Base-by-base conservation (phyloP, 2,888 invertebrate species). In the Ennomos quercinarius region DNA sequence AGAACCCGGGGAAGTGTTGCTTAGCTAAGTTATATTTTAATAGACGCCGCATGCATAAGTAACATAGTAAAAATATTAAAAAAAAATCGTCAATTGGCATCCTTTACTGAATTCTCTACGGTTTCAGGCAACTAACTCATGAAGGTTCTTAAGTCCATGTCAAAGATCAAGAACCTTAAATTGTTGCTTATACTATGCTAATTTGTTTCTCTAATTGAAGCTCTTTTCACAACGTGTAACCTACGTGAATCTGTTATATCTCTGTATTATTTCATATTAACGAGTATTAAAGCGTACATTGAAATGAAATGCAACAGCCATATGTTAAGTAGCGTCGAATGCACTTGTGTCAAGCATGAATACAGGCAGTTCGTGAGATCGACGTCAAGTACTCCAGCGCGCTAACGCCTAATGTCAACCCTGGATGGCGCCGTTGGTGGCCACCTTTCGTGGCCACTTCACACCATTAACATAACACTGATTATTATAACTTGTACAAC, bases 381-480 rank as follows among this genome's bases (percentile, higher is more conserved):
- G 67, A 70, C 69, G 67, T 67, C 63, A 55, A 69, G 67, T 65
- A 57, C 66, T 65, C 61, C 43, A 63, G 64, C 60, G 44, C 65
- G 71, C 72, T 78, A 77, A 78, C 73, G 58, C 71, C 58, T 72
- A 71, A 72, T 73, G 76, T 80, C 76, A 77, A 78, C 71, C 57
- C 55, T 48, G 57, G 57, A 46, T 48, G 61, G 61, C 71, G 65
- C 67, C 53, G 69, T 68, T 66, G 74, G 76, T 76, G 80, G 73
- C 63, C 73, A 67, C 59, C 71, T 71, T 73, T 70, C 64, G 67
- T 68, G 54, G 50, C 62, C 63, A 68, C 64, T 71, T 68, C 54
- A 68, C 66, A 57, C 64, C 66, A 68, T 67, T 63, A 72, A 71
- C 68, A 63, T 64, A 64, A 61, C 67, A 70, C 54, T 63, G 43